phyloP scores from a whole-genome alignment of 2,797 vertebrate genomes.

The Prunella strophiata region DNA sequence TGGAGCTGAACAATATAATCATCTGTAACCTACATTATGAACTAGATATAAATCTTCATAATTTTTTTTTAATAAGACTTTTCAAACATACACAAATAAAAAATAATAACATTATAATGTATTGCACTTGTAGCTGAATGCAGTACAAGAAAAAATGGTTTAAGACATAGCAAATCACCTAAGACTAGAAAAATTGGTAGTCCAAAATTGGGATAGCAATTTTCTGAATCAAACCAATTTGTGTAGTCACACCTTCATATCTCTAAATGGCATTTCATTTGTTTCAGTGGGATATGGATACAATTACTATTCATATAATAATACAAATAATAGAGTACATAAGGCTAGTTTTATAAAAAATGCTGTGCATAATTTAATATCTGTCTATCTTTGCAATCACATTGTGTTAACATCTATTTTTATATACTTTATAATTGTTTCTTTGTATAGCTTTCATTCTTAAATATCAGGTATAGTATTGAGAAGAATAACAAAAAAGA shows the following conservation, averaged over 20 bases:
- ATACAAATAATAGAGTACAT: not conserved
- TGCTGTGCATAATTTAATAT: not conserved
- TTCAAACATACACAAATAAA: not conserved
- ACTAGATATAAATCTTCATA: not conserved
- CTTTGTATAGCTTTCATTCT: not conserved
- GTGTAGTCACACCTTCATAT: not conserved
- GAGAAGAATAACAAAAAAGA: not conserved
- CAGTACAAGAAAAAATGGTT: not conserved
- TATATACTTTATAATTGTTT: not conserved
- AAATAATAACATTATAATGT: not conserved
- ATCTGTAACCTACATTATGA: not conserved
- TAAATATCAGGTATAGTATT: not conserved
- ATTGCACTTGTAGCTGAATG: not conserved
- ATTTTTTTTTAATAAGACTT: not conserved
- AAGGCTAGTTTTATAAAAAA: not conserved
- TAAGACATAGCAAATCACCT: not conserved
- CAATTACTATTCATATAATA: not conserved
- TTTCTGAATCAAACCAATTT: not conserved
- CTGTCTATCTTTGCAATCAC: not conserved
- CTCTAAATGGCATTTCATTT: not conserved
- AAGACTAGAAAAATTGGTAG: not conserved
- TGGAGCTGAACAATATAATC: not conserved
- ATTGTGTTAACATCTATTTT: not conserved
- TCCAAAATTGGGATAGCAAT: not conserved
- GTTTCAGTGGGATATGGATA: not conserved